Conservation (phyloP, 1,140 invertebrate species). For the Wiebesia pumilae region DNA sequence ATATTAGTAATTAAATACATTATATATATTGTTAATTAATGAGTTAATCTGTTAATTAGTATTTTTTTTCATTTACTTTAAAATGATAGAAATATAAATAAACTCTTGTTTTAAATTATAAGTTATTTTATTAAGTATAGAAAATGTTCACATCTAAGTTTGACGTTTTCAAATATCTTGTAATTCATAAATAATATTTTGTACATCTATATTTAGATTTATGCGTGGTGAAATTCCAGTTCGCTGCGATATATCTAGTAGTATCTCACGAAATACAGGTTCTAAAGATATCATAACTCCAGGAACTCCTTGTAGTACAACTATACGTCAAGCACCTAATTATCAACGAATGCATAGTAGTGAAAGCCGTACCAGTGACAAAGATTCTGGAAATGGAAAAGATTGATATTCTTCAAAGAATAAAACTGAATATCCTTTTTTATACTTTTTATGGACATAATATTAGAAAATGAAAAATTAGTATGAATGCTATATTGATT, state of each 20-base stretch:
- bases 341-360: slow-evolving; percentile 91
- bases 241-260: slow-evolving; percentile 58
- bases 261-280: slow-evolving; percentile 63
- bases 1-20: too few species aligned
- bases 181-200: not conserved
- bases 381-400: slow-evolving; percentile 76
- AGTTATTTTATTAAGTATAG: too few species aligned
- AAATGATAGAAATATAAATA: too few species aligned
- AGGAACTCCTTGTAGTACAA: slow-evolving; percentile 79
- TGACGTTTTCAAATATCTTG: too few species aligned
- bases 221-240: slow-evolving; percentile 83
- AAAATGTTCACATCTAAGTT: too few species aligned
- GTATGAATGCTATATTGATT: too few species aligned
- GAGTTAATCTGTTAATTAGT: too few species aligned
- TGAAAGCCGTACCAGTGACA: slow-evolving; percentile 84
- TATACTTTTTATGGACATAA: too few species aligned
- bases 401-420: slow-evolving; percentile 73
- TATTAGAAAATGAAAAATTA: too few species aligned
- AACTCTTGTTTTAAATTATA: too few species aligned
- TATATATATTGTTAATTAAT: too few species aligned
- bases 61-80: too few species aligned
- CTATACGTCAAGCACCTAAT: slow-evolving; percentile 80
- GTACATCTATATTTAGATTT: slow-evolving; percentile 77
- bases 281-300: slow-evolving; percentile 77
- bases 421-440: not conserved